Base-by-base conservation (phyloP, 2,888 invertebrate genomes). In the Antheraea assamensis region DNA sequence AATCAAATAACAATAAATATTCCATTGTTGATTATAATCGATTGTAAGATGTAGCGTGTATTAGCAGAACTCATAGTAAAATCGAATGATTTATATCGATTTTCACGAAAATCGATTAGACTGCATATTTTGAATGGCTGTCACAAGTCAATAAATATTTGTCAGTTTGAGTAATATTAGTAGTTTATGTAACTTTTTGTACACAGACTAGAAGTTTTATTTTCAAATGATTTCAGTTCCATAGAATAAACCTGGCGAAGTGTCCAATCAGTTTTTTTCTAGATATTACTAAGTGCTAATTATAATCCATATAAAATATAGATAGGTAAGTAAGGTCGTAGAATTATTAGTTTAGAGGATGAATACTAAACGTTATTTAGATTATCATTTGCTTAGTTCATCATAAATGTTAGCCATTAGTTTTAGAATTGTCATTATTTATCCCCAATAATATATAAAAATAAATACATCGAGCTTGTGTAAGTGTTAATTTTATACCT, bases 271-370 rank as follows among this genome's bases (percentile, higher is more conserved):
- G 81, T 79, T 81, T 77, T 79, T 83, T 80, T 77, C 78, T 83
- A 86, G 83, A 78, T 81, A 77, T 82, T 83, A 83, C 81, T 82
- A 82, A 85, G 84, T 84, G 79, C 90, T 91, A 91, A 88, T 84
- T 75, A 13, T 64, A 30, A 64, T 86, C 81, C 79, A 84, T 78
- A 81, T 83, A 81, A 85, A 81, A 82, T 81, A 80, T 87, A 87
- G 85, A 79, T 88, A 88, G 88, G 74, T 87, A 88, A 88, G 74
- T 87, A 88, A 88, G 86, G 81, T 79, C 35, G 79, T 82, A 84
- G 91, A 85, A 83, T 77, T 75, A 81, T 89, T 90, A 87, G 94
- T 94, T 94, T 94, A 94, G 94, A 94, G 94, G 94, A 94, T 94
- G 94, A 90, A 92, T 64, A 64, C 83, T 85, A 88, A 88, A 83